Conservation (phyloP, 2,888 invertebrate genomes). For the Hermaeophaga mercurialis region DNA sequence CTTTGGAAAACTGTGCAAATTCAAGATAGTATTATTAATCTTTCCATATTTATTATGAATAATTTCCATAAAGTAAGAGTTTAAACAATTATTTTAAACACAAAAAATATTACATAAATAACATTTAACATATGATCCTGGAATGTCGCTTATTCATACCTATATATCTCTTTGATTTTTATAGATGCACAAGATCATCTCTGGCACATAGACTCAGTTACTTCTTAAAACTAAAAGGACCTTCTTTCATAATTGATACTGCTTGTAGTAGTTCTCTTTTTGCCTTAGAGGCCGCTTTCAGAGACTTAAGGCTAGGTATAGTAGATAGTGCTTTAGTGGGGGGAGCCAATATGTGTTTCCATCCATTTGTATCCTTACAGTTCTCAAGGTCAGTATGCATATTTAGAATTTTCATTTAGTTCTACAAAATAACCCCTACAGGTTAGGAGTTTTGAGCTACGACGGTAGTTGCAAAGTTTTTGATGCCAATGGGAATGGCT, state of each 20-base stretch:
- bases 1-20: no score
- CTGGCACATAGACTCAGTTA: conserved; percentile 84
- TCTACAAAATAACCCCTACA: conserved; percentile 17
- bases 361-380: no score
- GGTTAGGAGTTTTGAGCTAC: conserved; percentile 76
- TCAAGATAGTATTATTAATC: no score
- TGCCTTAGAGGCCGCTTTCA: conserved; percentile 83
- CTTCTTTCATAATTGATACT: conserved; percentile 86
- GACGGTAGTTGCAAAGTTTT: conserved; percentile 91
- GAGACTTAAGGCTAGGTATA: conserved; percentile 74
- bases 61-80: no score
- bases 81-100: no score
- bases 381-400: no score
- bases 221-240: conserved; percentile 85
- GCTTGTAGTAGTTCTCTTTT: conserved; percentile 93
- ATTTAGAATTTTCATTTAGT: no score
- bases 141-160: no score
- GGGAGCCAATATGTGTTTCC: conserved; percentile 82
- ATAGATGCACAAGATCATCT: not conserved
- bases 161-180: no score
- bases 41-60: no score
- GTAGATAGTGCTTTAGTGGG: conserved; percentile 90
- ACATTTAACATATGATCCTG: no score
- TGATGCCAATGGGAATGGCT: conserved; percentile 81
- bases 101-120: no score